phyloP scores from a whole-genome alignment of 2,113 vertebrate species.

The Chinchilla lanigera region DNA sequence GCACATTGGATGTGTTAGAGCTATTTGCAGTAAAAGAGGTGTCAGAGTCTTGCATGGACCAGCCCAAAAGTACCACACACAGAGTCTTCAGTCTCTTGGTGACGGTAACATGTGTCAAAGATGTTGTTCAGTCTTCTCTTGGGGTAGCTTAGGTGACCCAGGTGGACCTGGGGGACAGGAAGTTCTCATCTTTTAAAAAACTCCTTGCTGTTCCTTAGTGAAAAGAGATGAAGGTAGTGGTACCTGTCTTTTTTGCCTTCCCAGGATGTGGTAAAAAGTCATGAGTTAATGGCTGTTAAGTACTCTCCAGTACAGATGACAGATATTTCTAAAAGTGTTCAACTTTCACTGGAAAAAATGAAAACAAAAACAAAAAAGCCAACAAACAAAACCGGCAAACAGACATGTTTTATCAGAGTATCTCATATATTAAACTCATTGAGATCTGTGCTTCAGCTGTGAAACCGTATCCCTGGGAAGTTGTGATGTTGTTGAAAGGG shows the following conservation, averaged over 20 bases:
- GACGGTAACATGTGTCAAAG: background rate
- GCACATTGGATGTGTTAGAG: background rate
- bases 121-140: background rate
- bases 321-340: slow-evolving; percentile 46
- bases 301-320: background rate
- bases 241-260: background rate
- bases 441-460: slow-evolving; percentile 31
- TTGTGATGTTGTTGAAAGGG: slow-evolving; percentile 3
- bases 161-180: background rate
- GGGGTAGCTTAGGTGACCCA: background rate
- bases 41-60: background rate
- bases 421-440: slow-evolving; percentile 4
- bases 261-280: slow-evolving; percentile 57
- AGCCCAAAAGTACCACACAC: background rate
- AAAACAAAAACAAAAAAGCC: background rate
- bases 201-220: background rate
- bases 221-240: background rate
- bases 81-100: background rate
- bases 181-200: slow-evolving; percentile 41
- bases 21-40: slow-evolving; percentile 58
- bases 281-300: slow-evolving; percentile 24
- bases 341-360: background rate
- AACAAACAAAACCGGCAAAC: background rate
- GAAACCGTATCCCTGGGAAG: background rate
- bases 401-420: slow-evolving; percentile 22